These are phyloP conservation scores for Passer montanus DNA, from an alignment of 2,113 vertebrate species.

Conservation along the genomic window DNA sequence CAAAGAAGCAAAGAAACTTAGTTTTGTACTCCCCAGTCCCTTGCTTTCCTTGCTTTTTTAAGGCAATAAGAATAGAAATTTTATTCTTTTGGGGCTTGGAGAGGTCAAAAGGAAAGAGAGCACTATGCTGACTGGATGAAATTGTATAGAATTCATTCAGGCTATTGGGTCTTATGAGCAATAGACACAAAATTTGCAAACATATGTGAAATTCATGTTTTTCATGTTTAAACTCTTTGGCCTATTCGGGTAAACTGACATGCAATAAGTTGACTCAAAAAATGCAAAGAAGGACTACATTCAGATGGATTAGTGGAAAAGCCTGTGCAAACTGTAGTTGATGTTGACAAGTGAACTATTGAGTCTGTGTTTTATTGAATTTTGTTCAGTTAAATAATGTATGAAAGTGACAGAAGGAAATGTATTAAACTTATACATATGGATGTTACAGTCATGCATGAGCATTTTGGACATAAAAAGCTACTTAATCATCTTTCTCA, in stretches of 20 bases:
- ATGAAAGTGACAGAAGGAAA: conserved; percentile 54
- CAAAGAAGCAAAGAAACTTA: too few species aligned
- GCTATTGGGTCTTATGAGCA: background rate
- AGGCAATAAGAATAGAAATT: background rate
- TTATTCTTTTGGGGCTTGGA: background rate
- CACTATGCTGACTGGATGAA: background rate
- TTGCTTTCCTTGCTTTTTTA: background rate
- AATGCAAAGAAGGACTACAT: background rate
- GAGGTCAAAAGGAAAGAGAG: background rate
- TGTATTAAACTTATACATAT: conserved; percentile 40
- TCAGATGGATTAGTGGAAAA: conserved; percentile 9
- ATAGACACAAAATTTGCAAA: background rate
- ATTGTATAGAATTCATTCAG: background rate
- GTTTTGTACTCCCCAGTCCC: too few species aligned
- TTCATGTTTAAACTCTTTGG: background rate
- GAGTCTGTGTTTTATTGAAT: conserved; percentile 43
- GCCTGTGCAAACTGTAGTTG: conserved; percentile 1
- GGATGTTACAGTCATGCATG: conserved; percentile 40
- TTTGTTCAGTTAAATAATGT: conserved; percentile 52
- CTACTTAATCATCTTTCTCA: conserved; percentile 36
- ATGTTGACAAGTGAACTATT: conserved; percentile 41
- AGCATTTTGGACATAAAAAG: conserved; percentile 28
- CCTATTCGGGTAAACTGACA: background rate
- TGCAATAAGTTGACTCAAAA: background rate
- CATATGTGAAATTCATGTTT: background rate